A percentile compares a stretch with the other conserved stretches of the same genome.
Evolutionary conservation across 2,797 vertebrate species (phyloP).

Genomic region (Phataginus tetradactyla): DNA sequence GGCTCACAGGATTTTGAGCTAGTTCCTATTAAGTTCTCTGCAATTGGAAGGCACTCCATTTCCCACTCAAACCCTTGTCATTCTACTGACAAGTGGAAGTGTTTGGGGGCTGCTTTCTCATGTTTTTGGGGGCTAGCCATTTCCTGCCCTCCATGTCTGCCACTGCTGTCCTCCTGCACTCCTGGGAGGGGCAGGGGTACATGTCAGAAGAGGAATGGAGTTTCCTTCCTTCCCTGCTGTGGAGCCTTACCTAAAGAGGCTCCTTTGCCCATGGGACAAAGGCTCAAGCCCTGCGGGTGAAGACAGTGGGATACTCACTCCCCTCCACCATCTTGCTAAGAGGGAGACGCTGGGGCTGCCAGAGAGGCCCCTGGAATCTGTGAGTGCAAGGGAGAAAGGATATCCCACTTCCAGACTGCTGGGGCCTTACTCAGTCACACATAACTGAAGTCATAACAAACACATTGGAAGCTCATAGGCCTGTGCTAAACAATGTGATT

Average conservation of each 20-base stretch:
- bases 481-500: slow-evolving; percentile 64
- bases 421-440: slow-evolving; percentile 62
- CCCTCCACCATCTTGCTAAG: neutral
- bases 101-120: slow-evolving; percentile 5
- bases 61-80: slow-evolving; percentile 40
- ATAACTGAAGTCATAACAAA: slow-evolving; percentile 76
- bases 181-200: neutral
- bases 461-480: slow-evolving; percentile 66
- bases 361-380: neutral
- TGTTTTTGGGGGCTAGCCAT: slow-evolving; percentile 11
- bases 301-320: neutral
- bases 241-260: neutral
- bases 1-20: slow-evolving; percentile 42
- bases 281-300: neutral
- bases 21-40: slow-evolving; percentile 65
- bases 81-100: slow-evolving; percentile 55
- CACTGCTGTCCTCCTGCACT: neutral
- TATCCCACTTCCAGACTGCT: slow-evolving; percentile 51
- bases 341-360: neutral
- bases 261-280: neutral
- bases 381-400: neutral
- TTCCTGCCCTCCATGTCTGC: neutral
- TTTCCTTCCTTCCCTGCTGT: neutral
- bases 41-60: slow-evolving; percentile 48
- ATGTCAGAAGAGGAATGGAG: neutral